Evolutionary conservation across 1,140 invertebrate genomes (phyloP).

Genomic region (Drosophila ercepeae): DNA sequence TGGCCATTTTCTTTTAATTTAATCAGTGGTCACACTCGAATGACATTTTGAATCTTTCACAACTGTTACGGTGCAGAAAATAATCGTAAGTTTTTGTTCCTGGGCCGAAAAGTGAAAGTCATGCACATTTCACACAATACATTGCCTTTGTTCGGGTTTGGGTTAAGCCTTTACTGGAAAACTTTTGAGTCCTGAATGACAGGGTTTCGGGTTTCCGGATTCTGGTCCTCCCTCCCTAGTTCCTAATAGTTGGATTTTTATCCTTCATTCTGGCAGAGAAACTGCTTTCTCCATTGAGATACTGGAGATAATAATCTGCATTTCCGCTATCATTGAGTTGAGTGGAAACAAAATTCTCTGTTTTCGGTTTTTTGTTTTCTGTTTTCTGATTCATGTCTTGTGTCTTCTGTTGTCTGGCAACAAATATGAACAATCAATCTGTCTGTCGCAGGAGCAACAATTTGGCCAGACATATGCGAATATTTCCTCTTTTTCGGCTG

Average conservation of each 20-base stretch:
- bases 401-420: constrained; percentile 31
- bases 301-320: constrained; percentile 26
- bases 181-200: not conserved
- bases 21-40: constrained; percentile 44
- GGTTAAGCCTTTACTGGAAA: not conserved
- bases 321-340: constrained; percentile 28
- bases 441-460: constrained; percentile 7
- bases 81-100: constrained; percentile 16
- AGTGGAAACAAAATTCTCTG: constrained; percentile 24
- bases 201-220: no score
- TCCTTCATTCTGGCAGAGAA: not conserved
- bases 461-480: constrained; percentile 5
- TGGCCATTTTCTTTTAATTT: constrained; percentile 38
- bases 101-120: constrained; percentile 30
- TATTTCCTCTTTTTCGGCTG: constrained; percentile 5
- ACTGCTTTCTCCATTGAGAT: constrained; percentile 15
- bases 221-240: no score
- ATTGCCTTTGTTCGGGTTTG: constrained; percentile 10
- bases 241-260: not conserved
- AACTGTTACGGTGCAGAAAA: constrained; percentile 27
- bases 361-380: not conserved
- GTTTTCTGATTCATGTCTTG: no score
- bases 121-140: constrained; percentile 23
- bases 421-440: constrained; percentile 56
- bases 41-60: constrained; percentile 26